A percentile compares a stretch with the other conserved stretches of the same genome.
These are phyloP conservation scores for Malurus alboscapulatus DNA, from an alignment of 2,113 vertebrate species.

Conservation along the genomic window DNA sequence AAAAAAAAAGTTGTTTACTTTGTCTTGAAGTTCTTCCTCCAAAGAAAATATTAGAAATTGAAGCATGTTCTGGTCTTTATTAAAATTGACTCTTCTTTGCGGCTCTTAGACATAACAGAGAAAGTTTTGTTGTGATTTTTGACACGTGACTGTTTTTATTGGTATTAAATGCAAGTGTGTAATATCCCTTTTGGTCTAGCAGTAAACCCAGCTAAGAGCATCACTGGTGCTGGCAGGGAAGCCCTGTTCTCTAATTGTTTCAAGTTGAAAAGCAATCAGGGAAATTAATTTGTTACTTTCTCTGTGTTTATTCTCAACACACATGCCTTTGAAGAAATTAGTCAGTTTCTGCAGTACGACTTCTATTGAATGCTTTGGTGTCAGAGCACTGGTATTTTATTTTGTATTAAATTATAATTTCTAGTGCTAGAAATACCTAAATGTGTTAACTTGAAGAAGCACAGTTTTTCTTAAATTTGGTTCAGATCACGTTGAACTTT, in stretches of 20 bases:
- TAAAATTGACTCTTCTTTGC: not conserved
- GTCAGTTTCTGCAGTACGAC: not conserved
- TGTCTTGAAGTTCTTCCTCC: not conserved
- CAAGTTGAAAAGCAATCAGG: not conserved
- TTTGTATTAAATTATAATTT: not conserved
- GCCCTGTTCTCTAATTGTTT: not conserved
- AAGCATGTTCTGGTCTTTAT: not conserved
- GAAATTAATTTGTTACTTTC: not conserved
- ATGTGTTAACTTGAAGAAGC: not conserved
- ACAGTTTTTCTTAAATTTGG: not conserved
- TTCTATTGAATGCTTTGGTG: not conserved
- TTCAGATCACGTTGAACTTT: not conserved
- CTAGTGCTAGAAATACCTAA: not conserved
- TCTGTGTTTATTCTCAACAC: not conserved
- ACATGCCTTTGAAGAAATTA: not conserved
- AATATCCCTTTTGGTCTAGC: not conserved
- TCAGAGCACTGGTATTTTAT: not conserved
- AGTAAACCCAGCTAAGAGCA: not conserved
- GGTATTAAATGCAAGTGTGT: not conserved
- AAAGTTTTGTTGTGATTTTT: not conserved
- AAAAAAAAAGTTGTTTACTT: not conserved
- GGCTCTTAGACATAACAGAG: not conserved
- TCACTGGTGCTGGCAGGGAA: not conserved
- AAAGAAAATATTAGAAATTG: not conserved
- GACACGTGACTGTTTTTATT: not conserved